These are phyloP conservation scores for Drosophila cognata DNA, from an alignment of 2,888 invertebrate species.

Conservation along the genomic window DNA sequence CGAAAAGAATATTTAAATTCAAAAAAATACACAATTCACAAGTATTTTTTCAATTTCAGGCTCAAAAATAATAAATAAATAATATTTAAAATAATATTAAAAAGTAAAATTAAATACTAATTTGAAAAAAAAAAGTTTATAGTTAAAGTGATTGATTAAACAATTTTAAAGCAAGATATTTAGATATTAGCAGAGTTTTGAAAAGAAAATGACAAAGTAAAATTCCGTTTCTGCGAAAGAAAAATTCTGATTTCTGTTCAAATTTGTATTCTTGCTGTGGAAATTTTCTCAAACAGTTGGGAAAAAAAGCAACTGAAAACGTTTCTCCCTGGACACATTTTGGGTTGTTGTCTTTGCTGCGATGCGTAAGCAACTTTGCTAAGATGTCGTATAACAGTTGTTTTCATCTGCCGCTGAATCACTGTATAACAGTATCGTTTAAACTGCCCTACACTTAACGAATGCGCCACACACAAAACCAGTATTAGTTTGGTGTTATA, in stretches of 20 bases:
- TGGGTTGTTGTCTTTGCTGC: conserved; percentile 2
- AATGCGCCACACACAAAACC: background rate
- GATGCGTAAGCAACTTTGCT: background rate
- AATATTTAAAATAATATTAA: too few species aligned
- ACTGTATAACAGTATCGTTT: background rate
- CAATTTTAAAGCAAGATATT: rapidly evolving
- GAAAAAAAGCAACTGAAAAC: background rate
- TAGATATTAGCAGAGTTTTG: too few species aligned
- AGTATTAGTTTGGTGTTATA: background rate
- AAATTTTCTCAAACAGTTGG: background rate
- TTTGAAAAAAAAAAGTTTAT: background rate
- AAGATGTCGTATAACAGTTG: background rate
- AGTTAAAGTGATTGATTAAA: background rate
- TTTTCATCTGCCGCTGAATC: background rate
- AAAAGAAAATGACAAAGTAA: too few species aligned
- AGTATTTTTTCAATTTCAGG: rapidly evolving
- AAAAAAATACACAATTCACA: rapidly evolving
- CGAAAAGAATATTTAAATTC: background rate
- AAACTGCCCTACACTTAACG: background rate
- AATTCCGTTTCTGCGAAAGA: too few species aligned
- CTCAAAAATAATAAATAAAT: background rate
- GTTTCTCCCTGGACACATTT: background rate
- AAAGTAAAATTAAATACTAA: background rate
- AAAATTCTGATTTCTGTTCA: background rate
- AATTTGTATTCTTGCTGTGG: rapidly evolving